Base-by-base conservation (phyloP, 1,140 invertebrate genomes). In the Philopotamus ludificatus region DNA sequence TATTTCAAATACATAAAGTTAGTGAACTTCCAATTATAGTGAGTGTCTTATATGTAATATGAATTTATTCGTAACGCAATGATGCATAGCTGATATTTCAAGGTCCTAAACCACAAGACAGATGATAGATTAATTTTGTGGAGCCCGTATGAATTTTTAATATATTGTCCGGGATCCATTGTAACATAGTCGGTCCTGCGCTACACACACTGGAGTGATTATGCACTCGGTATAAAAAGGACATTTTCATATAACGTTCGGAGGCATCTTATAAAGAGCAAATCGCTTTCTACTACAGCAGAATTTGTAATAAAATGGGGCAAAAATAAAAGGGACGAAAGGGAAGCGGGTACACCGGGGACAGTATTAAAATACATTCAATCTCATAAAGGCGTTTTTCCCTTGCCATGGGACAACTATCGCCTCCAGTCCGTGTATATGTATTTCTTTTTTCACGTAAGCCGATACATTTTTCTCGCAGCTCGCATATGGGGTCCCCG, bases 321-420 rank as follows among this genome's bases (percentile, higher is more conserved):
- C 28, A 26, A 55, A 39, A 34, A 34, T 39, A 55, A 16, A 57
- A 53, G 16, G 28, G 54, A 18, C 12, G 20, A 12, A 21, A n/a
- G 42, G 1, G 39, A 42, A 42, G 39, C 12, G 28, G 28, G 28
- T 16, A 39, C 28, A 55, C 53, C 15, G 26, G 21, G 54, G 39
- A 57, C 54, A 57, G 54, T 57, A 57, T 57, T 57, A 57, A 57
- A 57, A 57, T 57, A 57, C 54, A 28, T 57, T 57, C 54, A 57
- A 57, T 57, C 54, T 57, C 54, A 57, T 57, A 57, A 57, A 57
- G 54, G 54, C 34, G 15, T 57, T 42, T 22, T 42, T 57, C 42
- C 15, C 15, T 25, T 44, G 2, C 12, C 20, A 3, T 1, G 28
- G 54, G 54, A 57, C 54, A 57, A 57, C 54, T 55, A 55, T 55